Percentiles rank a stretch among this genome's conserved stretches.
Evolutionary conservation across 2,888 invertebrate genomes (phyloP).

Genomic region (Drosophila pegasa): DNA sequence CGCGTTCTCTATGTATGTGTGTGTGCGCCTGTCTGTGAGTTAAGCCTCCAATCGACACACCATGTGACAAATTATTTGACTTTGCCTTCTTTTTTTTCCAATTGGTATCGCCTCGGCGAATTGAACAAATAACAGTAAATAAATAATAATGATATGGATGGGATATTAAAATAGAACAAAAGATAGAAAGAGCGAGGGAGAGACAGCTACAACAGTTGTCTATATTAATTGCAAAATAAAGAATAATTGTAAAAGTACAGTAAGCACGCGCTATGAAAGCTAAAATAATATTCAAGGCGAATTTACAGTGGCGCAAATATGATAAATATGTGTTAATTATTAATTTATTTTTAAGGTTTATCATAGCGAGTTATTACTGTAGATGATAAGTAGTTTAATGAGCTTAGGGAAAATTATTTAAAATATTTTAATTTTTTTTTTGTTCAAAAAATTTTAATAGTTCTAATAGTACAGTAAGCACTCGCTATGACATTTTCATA

Average conservation of each 20-base stretch:
- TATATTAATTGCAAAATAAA: slow-evolving; percentile 18
- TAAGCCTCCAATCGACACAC: slow-evolving; percentile 47
- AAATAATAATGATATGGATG: slow-evolving; percentile 47
- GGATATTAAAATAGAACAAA: slow-evolving; percentile 35
- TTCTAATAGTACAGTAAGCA: slow-evolving; percentile 11
- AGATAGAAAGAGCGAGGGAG: slow-evolving; percentile 5
- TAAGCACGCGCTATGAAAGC: slow-evolving; percentile 2
- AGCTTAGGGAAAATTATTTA: no score
- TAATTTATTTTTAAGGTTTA: background rate
- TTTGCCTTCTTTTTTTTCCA: slow-evolving; percentile 53
- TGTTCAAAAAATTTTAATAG: no score
- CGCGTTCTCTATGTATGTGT: slow-evolving; percentile 11
- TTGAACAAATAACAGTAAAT: slow-evolving; percentile 57
- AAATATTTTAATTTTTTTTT: no score
- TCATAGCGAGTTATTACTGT: slow-evolving; percentile 2
- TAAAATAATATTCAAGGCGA: background rate
- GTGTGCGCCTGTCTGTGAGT: slow-evolving; percentile 28
- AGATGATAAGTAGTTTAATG: background rate
- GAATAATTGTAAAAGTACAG: slow-evolving; percentile 8
- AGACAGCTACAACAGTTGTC: slow-evolving; percentile 8
- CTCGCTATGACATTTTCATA: slow-evolving; percentile 1
- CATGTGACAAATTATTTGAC: slow-evolving; percentile 77
- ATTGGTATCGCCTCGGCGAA: slow-evolving; percentile 51
- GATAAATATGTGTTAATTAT: background rate
- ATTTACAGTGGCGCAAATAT: slow-evolving; percentile 6